phyloP scores from a whole-genome alignment of 2,888 invertebrate species.

The Corbicula japonica region DNA sequence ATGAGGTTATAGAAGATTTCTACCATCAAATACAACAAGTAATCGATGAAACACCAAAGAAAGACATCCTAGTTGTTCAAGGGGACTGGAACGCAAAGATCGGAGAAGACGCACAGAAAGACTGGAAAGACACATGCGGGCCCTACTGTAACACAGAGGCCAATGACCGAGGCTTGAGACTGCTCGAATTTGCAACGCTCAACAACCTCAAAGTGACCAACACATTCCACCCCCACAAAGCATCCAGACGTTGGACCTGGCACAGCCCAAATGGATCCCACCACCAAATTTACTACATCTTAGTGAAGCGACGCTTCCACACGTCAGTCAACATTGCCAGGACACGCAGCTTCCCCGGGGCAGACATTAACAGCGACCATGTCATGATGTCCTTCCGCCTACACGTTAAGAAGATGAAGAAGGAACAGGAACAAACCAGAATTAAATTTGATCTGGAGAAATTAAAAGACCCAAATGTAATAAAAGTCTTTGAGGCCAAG shows the following conservation, averaged over 20 bases:
- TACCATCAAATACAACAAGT: no score
- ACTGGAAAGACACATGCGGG: no score
- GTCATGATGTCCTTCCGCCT: conserved; percentile 33
- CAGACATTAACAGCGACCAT: conserved; percentile 34
- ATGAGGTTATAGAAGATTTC: conserved; percentile 56
- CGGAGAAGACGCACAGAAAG: no score
- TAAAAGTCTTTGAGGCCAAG: conserved; percentile 7
- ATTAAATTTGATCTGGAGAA: conserved; percentile 34
- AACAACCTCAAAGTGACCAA: conserved; percentile 40
- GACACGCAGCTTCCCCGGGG: conserved; percentile 37
- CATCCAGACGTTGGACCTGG: conserved; percentile 41
- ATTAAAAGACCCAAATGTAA: conserved; percentile 21
- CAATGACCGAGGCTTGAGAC: conserved; percentile 40
- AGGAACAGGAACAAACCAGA: conserved; percentile 12
- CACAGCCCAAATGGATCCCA: conserved; percentile 31
- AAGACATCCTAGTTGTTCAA: conserved; percentile 54
- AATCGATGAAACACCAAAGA: no score
- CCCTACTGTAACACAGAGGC: conserved; percentile 24
- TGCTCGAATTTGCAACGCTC: conserved; percentile 50
- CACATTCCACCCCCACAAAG: conserved; percentile 41
- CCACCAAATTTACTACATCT: conserved; percentile 54
- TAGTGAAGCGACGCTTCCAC: conserved; percentile 40
- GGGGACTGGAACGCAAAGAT: conserved; percentile 60
- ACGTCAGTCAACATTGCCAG: conserved; percentile 35
- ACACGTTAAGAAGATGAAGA: conserved; percentile 35